Percentiles rank a stretch among this genome's conserved stretches.
phyloP scores from a whole-genome alignment of 2,113 vertebrate genomes.

The Camelus dromedarius region DNA sequence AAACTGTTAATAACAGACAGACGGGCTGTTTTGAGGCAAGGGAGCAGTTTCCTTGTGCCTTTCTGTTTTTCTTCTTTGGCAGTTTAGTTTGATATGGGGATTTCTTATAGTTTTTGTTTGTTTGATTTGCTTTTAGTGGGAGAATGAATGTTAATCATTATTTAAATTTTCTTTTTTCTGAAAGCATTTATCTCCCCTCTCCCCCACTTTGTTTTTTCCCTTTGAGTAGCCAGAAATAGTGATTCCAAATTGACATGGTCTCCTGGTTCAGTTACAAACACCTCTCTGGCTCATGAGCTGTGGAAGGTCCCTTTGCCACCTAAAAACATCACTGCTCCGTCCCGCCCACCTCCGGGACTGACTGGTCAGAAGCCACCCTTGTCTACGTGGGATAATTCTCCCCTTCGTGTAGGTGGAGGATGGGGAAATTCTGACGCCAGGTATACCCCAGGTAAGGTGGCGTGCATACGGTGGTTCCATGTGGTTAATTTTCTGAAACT shows the following conservation, averaged over 20 bases:
- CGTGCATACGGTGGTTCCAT: accelerated
- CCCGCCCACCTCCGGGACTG: slow-evolving; percentile 98
- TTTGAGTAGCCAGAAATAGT: slow-evolving; percentile 95
- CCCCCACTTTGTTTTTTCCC: neutral
- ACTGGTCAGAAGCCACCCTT: slow-evolving; percentile 96
- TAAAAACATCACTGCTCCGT: slow-evolving; percentile 96
- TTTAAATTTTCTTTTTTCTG: slow-evolving; percentile 27
- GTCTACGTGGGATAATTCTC: slow-evolving; percentile 94
- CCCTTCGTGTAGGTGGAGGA: slow-evolving; percentile 93
- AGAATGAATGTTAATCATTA: neutral
- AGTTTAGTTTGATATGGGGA: neutral
- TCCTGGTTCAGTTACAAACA: slow-evolving; percentile 97
- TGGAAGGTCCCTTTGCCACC: slow-evolving; percentile 99
- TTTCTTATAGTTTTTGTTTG: neutral
- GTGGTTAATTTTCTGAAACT: neutral
- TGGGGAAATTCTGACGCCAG: slow-evolving; percentile 96
- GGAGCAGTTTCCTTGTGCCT: neutral
- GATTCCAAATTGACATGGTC: slow-evolving; percentile 98
- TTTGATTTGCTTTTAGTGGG: neutral
- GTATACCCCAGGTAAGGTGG: slow-evolving; percentile 95
- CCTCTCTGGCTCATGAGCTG: slow-evolving; percentile 99
- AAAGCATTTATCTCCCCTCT: neutral
- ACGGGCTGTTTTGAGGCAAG: neutral
- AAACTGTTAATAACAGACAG: neutral
- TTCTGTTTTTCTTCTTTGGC: neutral